phyloP scores from a whole-genome alignment of 2,113 vertebrate genomes.

The Datnioides undecimradiatus region DNA sequence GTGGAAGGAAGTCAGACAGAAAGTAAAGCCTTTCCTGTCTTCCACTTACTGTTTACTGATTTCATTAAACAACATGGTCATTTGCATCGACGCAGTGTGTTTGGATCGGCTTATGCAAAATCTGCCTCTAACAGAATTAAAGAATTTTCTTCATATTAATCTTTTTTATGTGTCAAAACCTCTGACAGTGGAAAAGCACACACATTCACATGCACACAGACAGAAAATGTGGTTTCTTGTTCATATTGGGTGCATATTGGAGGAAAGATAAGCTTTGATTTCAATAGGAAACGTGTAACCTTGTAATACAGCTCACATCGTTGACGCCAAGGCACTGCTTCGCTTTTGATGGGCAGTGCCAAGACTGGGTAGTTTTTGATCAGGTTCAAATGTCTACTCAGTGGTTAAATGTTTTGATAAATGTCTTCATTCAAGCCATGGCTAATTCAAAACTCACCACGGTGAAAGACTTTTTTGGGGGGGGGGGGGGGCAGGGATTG shows the following conservation, averaged over 20 bases:
- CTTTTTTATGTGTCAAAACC: neutral
- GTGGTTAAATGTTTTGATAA: conserved; percentile 53
- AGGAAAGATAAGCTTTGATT: conserved; percentile 41
- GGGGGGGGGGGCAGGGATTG: conserved; percentile 11
- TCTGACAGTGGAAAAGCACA: neutral
- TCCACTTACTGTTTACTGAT: neutral
- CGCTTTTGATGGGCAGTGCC: conserved; percentile 38
- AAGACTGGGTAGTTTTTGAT: conserved; percentile 59
- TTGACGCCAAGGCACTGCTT: conserved; percentile 24
- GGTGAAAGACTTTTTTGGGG: conserved; percentile 12
- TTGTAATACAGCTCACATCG: conserved; percentile 33
- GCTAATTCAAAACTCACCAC: conserved; percentile 53
- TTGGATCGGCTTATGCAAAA: no score
- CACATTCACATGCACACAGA: neutral
- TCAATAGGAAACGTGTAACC: neutral
- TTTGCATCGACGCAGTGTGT: no score
- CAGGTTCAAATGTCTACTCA: conserved; percentile 59
- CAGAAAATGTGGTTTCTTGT: neutral
- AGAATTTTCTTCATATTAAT: no score
- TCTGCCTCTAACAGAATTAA: no score
- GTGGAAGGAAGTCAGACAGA: neutral
- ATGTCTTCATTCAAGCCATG: conserved; percentile 38
- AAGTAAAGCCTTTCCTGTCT: neutral
- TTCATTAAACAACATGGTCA: neutral
- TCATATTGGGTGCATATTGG: neutral